Base-by-base conservation (phyloP, 1,140 invertebrate species). In the Habropoda laboriosa region DNA sequence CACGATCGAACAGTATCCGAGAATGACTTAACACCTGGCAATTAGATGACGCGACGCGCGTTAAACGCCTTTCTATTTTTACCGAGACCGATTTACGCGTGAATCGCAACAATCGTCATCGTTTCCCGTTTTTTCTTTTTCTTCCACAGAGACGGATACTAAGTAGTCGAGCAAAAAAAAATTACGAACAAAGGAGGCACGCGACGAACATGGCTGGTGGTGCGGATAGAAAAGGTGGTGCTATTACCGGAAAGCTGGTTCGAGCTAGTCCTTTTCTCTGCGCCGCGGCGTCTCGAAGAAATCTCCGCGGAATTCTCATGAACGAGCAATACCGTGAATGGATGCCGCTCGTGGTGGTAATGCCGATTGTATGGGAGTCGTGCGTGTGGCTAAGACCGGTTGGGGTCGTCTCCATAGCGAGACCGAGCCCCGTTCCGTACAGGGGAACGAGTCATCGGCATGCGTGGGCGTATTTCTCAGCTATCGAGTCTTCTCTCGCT, bases 261-360 rank as follows among this genome's bases (percentile, higher is more conserved):
- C 27, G 35, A 38, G 16, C 5, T 16, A 42, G 12, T 40, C 51
- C 55, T 49, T 79, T 74, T 57, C 68, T 51, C 27, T 24, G 24
- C 24, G 24, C 10, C 21, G n/a, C 7, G 21, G 40, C 74, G 42
- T 74, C 79, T 74, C 73, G 68, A 68, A 84, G 68, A 71, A 78
- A 86, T 79, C 47, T 38, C 68, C 38, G 70, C 63, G 40, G 83
- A 79, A 82, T 86, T 86, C 83, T 86, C 83, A 86, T 85, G 83
- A 86, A 85, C 74, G 83, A 45, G 83, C 75, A 80, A 75, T 86
- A 86, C 83, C 84, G 84, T 86, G 82, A 86, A 86, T 86, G 83
- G 83, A 85, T 68, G 72, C 68, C 45, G 71, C 49, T 85, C 80
- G 79, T 76, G 80, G 83, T 82, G 49, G 84, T 86, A 85, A 81